These are phyloP conservation scores for Geopemphigus sp. DNA, from an alignment of 1,140 invertebrate genomes.

Conservation along the genomic window DNA sequence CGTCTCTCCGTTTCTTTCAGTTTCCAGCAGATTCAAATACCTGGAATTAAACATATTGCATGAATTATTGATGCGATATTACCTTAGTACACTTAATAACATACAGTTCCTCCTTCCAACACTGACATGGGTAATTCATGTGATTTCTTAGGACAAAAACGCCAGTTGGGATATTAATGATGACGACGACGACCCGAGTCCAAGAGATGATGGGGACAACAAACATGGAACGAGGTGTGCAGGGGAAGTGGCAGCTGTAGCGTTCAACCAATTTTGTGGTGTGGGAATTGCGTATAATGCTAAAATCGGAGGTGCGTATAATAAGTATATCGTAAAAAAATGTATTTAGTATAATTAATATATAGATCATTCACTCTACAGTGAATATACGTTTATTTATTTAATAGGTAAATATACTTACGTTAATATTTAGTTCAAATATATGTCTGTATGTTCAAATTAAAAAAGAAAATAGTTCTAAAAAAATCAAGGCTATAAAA, in stretches of 20 bases:
- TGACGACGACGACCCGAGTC: slow-evolving; percentile 93
- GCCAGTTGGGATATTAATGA: slow-evolving; percentile 98
- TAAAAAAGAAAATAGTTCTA: too few relatives aligned
- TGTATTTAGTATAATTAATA: too few relatives aligned
- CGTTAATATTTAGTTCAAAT: too few relatives aligned
- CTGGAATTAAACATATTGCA: slow-evolving; percentile 5
- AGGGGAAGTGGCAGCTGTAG: slow-evolving; percentile 87
- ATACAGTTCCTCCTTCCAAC: not conserved
- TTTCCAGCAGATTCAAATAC: not conserved
- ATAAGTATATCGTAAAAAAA: not conserved
- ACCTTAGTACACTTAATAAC: not conserved
- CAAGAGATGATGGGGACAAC: slow-evolving; percentile 89
- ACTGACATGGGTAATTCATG: not conserved
- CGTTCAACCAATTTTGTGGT: slow-evolving; percentile 89
- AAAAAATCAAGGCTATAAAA: too few relatives aligned
- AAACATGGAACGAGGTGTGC: slow-evolving; percentile 91
- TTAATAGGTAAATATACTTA: too few relatives aligned
- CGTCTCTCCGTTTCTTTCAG: not conserved
- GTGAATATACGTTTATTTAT: too few relatives aligned
- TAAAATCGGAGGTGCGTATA: slow-evolving; percentile 77
- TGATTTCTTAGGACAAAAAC: slow-evolving; percentile 70
- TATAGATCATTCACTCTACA: too few relatives aligned
- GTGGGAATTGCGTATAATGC: slow-evolving; percentile 92
- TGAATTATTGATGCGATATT: slow-evolving; percentile 15
- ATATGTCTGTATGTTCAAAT: too few relatives aligned